A percentile compares a stretch with the other conserved stretches of the same genome.
Conservation (phyloP, 37 sponge, comb jelly and placozoan genomes). For the Cladorhizidae sp. region DNA sequence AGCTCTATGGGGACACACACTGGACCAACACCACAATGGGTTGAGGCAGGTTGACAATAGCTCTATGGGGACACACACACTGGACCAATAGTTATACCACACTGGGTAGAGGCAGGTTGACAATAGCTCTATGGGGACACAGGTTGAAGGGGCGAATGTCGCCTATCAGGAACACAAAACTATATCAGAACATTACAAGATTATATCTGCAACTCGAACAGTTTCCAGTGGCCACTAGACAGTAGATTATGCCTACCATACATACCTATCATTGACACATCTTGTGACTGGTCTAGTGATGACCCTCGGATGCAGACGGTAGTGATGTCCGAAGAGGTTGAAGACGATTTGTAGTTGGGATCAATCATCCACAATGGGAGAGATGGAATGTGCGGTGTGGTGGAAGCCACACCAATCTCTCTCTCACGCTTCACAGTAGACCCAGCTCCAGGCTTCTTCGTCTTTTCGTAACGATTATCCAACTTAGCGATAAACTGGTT, state of each 20-base stretch:
- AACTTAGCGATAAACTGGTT: conserved; percentile 76
- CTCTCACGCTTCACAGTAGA: conserved; percentile 67
- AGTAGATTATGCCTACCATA: background rate
- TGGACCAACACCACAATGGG: background rate
- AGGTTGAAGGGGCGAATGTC: background rate
- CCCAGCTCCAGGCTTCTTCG: conserved; percentile 55
- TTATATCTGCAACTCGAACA: background rate
- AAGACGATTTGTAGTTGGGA: conserved; percentile 40
- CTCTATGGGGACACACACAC: no score
- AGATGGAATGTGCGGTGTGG: conserved; percentile 49
- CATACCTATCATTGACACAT: background rate
- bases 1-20: background rate
- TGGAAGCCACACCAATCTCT: conserved; percentile 57
- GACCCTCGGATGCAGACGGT: conserved; percentile 32
- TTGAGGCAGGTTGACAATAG: no score
- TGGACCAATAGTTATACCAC: no score
- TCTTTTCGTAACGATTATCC: conserved; percentile 68
- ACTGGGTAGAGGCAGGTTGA: no score
- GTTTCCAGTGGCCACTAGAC: background rate
- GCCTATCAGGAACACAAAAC: background rate
- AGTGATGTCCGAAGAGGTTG: background rate
- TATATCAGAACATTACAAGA: no score
- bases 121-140: no score
- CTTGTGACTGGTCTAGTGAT: conserved; percentile 17
- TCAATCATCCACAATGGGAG: conserved; percentile 81